phyloP scores from a whole-genome alignment of 2,113 vertebrate genomes.

The Plestiodon gilberti region DNA sequence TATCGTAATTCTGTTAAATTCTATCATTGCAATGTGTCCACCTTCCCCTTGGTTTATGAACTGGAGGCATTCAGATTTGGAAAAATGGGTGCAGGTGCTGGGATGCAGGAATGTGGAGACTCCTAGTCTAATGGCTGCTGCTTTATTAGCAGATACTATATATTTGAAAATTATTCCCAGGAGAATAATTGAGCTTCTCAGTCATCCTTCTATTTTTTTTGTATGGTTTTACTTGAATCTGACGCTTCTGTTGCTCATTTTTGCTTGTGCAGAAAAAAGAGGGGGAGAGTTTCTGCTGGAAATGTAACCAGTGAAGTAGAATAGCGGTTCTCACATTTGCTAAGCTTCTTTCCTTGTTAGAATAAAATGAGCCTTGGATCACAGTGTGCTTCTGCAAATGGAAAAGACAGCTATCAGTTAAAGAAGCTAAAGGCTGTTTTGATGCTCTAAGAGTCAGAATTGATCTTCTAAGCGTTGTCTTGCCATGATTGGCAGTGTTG shows the following conservation, averaged over 20 bases:
- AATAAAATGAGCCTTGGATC: slow-evolving; percentile 51
- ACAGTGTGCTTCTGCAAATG: slow-evolving; percentile 39
- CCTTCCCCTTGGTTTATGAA: background rate
- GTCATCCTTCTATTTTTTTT: too few relatives aligned
- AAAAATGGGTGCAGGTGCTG: background rate
- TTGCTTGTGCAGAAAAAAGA: slow-evolving; percentile 27
- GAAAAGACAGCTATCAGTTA: slow-evolving; percentile 27
- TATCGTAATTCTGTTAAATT: background rate
- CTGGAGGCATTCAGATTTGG: background rate
- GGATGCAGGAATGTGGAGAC: too few relatives aligned
- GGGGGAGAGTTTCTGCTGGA: slow-evolving; percentile 34
- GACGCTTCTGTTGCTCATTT: slow-evolving; percentile 38
- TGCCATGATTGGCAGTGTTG: slow-evolving; percentile 6
- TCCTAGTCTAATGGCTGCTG: too few relatives aligned
- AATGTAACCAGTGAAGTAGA: slow-evolving; percentile 27
- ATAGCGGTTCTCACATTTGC: slow-evolving; percentile 4
- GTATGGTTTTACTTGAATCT: too few relatives aligned
- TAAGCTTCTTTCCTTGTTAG: slow-evolving; percentile 58
- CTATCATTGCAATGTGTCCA: background rate
- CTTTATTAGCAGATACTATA: too few relatives aligned
- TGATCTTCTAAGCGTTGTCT: slow-evolving; percentile 36
- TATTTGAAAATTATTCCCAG: too few relatives aligned
- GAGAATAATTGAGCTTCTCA: too few relatives aligned
- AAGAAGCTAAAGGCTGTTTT: slow-evolving; percentile 24
- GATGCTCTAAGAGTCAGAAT: slow-evolving; percentile 29